phyloP scores from a whole-genome alignment of 2,113 vertebrate genomes.

The Phrynosoma blainvillii region DNA sequence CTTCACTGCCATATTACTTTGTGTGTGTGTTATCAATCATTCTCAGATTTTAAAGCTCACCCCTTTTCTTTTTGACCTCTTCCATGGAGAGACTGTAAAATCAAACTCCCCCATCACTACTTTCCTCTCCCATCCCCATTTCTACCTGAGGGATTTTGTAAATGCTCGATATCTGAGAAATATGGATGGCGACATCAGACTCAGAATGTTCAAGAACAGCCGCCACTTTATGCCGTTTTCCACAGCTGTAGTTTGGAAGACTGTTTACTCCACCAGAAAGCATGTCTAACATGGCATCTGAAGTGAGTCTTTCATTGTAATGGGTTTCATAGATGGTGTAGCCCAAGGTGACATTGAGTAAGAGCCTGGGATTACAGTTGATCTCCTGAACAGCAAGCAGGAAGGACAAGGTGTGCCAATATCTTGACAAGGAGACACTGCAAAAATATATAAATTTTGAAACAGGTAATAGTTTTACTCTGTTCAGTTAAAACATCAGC shows the following conservation, averaged over 20 bases:
- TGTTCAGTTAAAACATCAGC: too few species aligned
- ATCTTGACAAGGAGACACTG: background rate
- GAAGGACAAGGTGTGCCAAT: background rate
- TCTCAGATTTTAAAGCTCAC: too few species aligned
- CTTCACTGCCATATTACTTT: too few species aligned
- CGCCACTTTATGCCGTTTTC: background rate
- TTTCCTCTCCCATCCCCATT: background rate
- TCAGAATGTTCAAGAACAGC: background rate
- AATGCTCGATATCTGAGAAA: background rate
- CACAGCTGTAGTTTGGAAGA: background rate
- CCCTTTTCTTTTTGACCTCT: background rate
- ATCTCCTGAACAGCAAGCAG: too few species aligned
- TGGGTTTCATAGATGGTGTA: too few species aligned
- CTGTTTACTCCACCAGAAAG: background rate
- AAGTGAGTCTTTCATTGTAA: too few species aligned
- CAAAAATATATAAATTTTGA: background rate
- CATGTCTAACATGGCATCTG: background rate
- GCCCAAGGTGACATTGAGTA: too few species aligned
- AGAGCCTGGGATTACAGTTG: too few species aligned
- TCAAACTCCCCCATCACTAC: background rate
- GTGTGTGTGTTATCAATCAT: too few species aligned
- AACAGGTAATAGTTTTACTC: too few species aligned
- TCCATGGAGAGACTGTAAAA: background rate
- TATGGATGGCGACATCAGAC: too few species aligned
- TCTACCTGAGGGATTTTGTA: background rate